A percentile compares a stretch with the other conserved stretches of the same genome.
phyloP scores from a whole-genome alignment of 2,888 invertebrate genomes.

The Phragmatobia fuliginosa region DNA sequence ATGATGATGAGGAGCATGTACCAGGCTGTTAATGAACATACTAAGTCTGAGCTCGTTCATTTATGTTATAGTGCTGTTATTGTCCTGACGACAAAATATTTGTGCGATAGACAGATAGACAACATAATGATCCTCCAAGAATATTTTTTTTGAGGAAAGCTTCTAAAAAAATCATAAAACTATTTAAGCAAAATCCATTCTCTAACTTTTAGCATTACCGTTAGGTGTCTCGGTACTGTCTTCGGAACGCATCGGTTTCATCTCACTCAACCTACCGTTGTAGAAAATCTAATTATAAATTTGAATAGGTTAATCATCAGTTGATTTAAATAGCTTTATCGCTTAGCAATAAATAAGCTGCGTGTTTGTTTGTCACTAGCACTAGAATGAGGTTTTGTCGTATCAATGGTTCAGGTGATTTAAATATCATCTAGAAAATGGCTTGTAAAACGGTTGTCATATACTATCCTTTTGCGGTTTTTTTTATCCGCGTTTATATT shows the following conservation, averaged over 20 bases:
- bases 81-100: too few species aligned
- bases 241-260: neutral
- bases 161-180: neutral
- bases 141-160: neutral
- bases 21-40: too few species aligned
- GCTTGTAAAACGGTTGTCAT: too few species aligned
- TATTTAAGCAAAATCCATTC: neutral
- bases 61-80: too few species aligned
- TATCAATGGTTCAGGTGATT: neutral
- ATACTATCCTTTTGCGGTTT: too few species aligned
- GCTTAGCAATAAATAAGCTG: neutral
- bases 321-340: neutral
- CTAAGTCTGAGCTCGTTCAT: too few species aligned
- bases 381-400: neutral
- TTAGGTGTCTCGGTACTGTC: neutral
- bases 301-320: neutral
- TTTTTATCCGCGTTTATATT: too few species aligned
- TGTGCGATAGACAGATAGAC: neutral
- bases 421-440: too few species aligned
- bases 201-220: neutral
- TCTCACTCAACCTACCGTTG: neutral
- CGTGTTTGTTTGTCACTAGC: neutral
- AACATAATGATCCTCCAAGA: neutral
- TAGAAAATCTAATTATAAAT: neutral
- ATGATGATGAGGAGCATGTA: too few species aligned